These are phyloP conservation scores for Orthosia cruda DNA, from an alignment of 2,888 invertebrate species.

Conservation along the genomic window DNA sequence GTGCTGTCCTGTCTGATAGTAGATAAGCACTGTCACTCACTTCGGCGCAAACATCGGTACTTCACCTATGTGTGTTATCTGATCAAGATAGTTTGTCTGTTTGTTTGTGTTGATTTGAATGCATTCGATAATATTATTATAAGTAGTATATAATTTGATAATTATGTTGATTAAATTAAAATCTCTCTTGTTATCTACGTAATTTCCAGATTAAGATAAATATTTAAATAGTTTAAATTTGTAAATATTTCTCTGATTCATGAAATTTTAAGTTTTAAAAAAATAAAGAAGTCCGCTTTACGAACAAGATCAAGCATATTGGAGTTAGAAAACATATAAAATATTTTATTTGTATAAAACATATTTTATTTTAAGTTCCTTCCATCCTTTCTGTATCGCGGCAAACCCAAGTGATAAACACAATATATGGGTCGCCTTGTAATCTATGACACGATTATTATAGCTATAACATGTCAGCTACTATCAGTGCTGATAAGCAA, in stretches of 20 bases:
- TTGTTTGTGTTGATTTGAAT: constrained; percentile 26
- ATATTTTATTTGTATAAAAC: too few relatives aligned
- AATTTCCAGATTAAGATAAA: not conserved
- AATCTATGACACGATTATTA: constrained; percentile 25
- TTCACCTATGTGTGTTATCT: constrained; percentile 32
- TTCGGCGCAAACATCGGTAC: constrained; percentile 1
- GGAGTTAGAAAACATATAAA: too few relatives aligned
- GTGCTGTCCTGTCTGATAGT: not conserved
- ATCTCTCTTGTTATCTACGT: not conserved
- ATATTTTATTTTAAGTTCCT: not conserved
- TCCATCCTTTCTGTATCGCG: not conserved
- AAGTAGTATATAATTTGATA: not conserved
- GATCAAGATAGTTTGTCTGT: constrained; percentile 26
- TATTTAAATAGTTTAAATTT: too few relatives aligned
- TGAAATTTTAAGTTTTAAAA: too few relatives aligned
- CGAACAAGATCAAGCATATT: too few relatives aligned
- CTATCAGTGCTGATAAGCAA: constrained; percentile 45
- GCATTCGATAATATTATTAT: not conserved
- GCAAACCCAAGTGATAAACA: not conserved
- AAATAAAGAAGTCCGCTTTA: too few relatives aligned
- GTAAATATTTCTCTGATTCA: too few relatives aligned
- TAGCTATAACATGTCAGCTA: not conserved
- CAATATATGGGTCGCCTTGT: not conserved
- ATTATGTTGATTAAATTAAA: constrained; percentile 4
- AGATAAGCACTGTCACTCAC: constrained; percentile 36